These are phyloP conservation scores for Brachionus rubens DNA, from an alignment of 1,140 invertebrate species.

Conservation along the genomic window DNA sequence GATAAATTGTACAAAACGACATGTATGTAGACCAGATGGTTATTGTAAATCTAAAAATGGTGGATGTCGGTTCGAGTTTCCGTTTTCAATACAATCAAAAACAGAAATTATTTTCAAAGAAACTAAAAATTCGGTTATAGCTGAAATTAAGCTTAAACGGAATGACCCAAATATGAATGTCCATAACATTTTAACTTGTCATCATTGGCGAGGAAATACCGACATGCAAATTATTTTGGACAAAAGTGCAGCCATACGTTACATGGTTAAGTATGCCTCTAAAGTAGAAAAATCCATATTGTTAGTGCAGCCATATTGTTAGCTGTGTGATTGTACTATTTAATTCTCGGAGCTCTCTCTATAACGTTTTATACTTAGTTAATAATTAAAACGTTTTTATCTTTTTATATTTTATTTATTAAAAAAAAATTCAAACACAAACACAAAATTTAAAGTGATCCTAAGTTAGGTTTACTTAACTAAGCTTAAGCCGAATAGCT, in stretches of 20 bases:
- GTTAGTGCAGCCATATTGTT: no score
- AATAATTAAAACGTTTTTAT: no score
- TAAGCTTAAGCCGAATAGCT: no score
- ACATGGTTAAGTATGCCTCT: neutral
- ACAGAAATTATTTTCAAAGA: constrained; percentile 6
- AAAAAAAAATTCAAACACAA: no score
- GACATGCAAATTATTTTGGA: constrained; percentile 3
- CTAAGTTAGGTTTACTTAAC: no score
- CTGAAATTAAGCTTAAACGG: neutral
- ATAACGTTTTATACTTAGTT: no score
- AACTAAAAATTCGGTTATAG: constrained; percentile 6
- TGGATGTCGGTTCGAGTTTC: neutral
- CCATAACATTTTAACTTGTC: neutral
- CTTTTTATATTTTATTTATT: no score
- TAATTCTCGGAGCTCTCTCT: no score
- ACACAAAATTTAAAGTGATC: no score
- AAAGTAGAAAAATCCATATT: no score
- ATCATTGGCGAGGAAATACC: neutral
- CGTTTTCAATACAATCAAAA: neutral
- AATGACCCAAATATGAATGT: constrained; percentile 9
- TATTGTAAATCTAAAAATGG: neutral
- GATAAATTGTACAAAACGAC: neutral
- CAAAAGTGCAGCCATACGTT: neutral
- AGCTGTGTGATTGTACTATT: no score
- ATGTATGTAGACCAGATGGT: constrained; percentile 9